phyloP scores from a whole-genome alignment of 2,888 invertebrate species.

The Sphaerolaimus hirsutus region DNA sequence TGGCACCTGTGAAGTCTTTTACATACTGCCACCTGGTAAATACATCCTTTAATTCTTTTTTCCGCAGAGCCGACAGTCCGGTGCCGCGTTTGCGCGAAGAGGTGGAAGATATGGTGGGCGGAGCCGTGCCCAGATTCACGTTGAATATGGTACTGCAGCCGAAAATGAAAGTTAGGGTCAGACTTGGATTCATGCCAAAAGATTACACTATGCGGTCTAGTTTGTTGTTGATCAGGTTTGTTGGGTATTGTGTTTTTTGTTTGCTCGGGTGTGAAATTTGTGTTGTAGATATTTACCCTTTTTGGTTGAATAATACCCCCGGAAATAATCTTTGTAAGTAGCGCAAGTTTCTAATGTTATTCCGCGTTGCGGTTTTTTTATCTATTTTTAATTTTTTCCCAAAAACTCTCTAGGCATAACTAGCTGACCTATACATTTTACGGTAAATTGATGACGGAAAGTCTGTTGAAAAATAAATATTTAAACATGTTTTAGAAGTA shows the following conservation, averaged over 20 bases:
- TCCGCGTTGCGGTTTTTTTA: no score
- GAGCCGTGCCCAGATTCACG: constrained; percentile 30
- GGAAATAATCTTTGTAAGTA: no score
- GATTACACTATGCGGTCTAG: constrained; percentile 31
- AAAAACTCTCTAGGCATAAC: no score
- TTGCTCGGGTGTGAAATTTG: neutral
- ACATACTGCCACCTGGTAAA: no score
- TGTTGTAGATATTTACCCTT: no score
- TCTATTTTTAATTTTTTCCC: neutral
- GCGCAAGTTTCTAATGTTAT: no score
- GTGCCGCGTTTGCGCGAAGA: constrained; percentile 26
- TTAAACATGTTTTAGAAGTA: no score
- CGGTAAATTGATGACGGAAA: neutral
- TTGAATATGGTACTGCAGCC: constrained; percentile 39
- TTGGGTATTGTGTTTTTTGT: neutral
- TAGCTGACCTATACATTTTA: no score
- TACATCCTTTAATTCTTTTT: constrained; percentile 21
- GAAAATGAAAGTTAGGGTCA: constrained; percentile 30
- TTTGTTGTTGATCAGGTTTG: constrained; percentile 30
- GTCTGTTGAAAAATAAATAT: neutral
- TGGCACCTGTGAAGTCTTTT: neutral
- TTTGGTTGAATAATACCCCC: no score
- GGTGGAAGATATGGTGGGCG: constrained; percentile 27
- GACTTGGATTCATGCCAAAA: constrained; percentile 31
- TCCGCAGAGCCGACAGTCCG: constrained; percentile 21